Base-by-base conservation (phyloP, 2,888 invertebrate species). In the Omphaloscelis lunosa region DNA sequence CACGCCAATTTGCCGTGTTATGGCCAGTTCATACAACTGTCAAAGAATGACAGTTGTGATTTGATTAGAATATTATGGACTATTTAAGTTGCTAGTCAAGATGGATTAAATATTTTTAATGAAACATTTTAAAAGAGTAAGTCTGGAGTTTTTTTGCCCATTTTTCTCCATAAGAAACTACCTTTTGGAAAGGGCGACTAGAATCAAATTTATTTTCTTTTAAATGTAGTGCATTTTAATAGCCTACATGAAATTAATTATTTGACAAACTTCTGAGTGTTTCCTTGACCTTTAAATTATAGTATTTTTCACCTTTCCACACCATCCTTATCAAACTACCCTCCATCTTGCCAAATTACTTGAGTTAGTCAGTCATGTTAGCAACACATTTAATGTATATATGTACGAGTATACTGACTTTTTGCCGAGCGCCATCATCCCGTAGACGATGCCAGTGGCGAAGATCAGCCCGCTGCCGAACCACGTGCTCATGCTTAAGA, bases 391-490 rank as follows among this genome's bases (percentile, higher is more conserved):
- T 23, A 34, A 1, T 59, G 51, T 17, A 17, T 5, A 7, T n/a
- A n/a, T n/a, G 4, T 41, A 53, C n/a, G n/a, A 53, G 0, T 41
- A 68, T 91, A 98, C 99, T 98, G 96, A 99, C 99, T 99, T 99
- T 96, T 98, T 99, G 86, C 99, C 99, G 83, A 99, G 97, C 72
- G 99, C 98, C 98, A 99, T 99, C 97, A 99, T 98, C 89, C 99
- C 99, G 94, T 99, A 99, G 78, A 99, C 96, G 83, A 98, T 97
- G 77, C 99, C 99, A 75, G 99, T 98, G 41, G 97, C 97, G 94
- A 99, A 98, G 91, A 99, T 98, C 83, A 99, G 96, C 29, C 99
- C 99, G 94, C 98, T 98, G 86, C 99, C 99, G 92, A 99, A 98
- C 93, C 99, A 97, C 86, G 98, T 98, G 91, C 97, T 97, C 82